Conservation (phyloP, 1,140 invertebrate genomes). For the Bilobella aurantiaca region DNA sequence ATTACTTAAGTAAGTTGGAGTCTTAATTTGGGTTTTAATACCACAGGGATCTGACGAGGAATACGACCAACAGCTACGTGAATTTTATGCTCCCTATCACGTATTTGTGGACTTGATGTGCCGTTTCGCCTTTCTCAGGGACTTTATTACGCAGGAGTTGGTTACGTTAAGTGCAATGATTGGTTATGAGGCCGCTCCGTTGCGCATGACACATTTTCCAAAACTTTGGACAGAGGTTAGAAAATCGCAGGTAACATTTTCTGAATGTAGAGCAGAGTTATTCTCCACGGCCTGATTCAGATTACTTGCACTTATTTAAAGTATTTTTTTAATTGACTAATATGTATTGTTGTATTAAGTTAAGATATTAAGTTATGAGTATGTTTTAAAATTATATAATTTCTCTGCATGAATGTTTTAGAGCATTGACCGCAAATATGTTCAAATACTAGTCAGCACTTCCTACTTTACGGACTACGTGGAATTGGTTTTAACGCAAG, state of each 20-base stretch:
- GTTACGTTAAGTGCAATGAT: conserved; percentile 72
- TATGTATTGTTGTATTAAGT: too few relatives aligned
- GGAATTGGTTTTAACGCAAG: conserved; percentile 67
- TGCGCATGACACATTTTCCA: conserved; percentile 71
- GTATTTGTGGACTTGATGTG: conserved; percentile 76
- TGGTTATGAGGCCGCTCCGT: conserved; percentile 70
- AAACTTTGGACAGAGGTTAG: conserved; percentile 73
- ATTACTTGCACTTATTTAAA: conserved; percentile 6
- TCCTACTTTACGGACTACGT: conserved; percentile 73
- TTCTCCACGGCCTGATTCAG: too few relatives aligned
- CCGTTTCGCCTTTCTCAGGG: conserved; percentile 53
- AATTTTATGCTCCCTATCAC: conserved; percentile 73
- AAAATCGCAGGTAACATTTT: conserved; percentile 50
- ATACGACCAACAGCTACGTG: conserved; percentile 63
- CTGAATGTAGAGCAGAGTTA: too few relatives aligned
- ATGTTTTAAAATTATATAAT: too few relatives aligned
- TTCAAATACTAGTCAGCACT: conserved; percentile 62
- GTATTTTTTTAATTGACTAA: conserved; percentile 20
- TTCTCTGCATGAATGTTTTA: too few relatives aligned
- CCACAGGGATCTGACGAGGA: conserved; percentile 50
- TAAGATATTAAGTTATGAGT: too few relatives aligned
- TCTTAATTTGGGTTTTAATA: background rate
- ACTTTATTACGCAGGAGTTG: conserved; percentile 52
- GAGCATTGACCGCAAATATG: conserved; percentile 64
- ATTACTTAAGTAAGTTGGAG: too few relatives aligned